Percentiles rank a stretch among this genome's conserved stretches.
Conservation (phyloP, 1,140 invertebrate genomes). For the Arion vulgaris region DNA sequence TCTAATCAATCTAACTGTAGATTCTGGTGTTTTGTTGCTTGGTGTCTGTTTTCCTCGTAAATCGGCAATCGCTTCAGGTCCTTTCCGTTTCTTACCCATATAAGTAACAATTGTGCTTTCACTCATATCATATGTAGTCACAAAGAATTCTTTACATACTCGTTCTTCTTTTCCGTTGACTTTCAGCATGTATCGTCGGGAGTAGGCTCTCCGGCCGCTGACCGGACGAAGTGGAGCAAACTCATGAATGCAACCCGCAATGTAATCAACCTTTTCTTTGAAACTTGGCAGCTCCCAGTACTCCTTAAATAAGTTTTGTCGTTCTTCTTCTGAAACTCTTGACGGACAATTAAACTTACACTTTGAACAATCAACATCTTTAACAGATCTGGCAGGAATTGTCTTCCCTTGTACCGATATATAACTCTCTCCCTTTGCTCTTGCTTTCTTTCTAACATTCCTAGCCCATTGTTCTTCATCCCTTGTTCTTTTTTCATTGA, state of each 20-base stretch:
- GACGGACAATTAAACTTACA: conserved; percentile 29
- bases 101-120: conserved; percentile 34
- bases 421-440: conserved; percentile 26
- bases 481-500: conserved; percentile 17
- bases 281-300: conserved; percentile 22
- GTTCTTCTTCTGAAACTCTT: conserved; percentile 28
- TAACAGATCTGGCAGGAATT: conserved; percentile 14
- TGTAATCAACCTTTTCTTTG: conserved; percentile 30
- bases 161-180: conserved; percentile 11
- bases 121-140: conserved; percentile 31
- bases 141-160: conserved; percentile 37
- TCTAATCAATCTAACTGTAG: conserved; percentile 2
- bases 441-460: conserved; percentile 30
- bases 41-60: conserved; percentile 26
- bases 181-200: conserved; percentile 28
- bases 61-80: conserved; percentile 15
- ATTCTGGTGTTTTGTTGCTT: conserved; percentile 28
- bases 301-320: neutral
- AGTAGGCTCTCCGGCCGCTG: conserved; percentile 14
- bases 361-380: conserved; percentile 37
- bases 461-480: conserved; percentile 29
- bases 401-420: conserved; percentile 22
- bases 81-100: conserved; percentile 31
- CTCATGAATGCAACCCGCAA: conserved; percentile 15
- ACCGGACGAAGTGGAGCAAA: conserved; percentile 26